These are phyloP conservation scores for Polypterus senegalus DNA, from an alignment of 2,113 vertebrate genomes.

Conservation along the genomic window DNA sequence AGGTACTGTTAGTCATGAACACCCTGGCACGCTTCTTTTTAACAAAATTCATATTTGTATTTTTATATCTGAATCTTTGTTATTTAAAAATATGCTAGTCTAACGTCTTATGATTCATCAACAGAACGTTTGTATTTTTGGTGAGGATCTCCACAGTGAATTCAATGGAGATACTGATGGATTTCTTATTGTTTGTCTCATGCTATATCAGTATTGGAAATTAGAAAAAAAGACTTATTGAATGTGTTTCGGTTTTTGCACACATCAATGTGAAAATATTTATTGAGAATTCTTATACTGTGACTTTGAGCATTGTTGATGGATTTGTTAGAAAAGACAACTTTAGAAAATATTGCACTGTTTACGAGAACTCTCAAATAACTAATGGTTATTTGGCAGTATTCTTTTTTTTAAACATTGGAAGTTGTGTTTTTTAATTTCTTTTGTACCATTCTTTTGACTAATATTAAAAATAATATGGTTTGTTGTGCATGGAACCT, in stretches of 20 bases:
- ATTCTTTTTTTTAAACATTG: slow-evolving; percentile 49
- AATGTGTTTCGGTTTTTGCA: slow-evolving; percentile 70
- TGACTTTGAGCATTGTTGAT: slow-evolving; percentile 64
- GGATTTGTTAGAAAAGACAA: slow-evolving; percentile 62
- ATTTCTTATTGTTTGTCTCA: slow-evolving; percentile 35
- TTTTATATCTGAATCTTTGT: slow-evolving; percentile 95
- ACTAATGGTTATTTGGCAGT: slow-evolving; percentile 56
- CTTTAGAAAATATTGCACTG: slow-evolving; percentile 65
- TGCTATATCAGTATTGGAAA: slow-evolving; percentile 43
- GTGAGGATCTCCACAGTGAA: slow-evolving; percentile 41
- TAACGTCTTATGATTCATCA: slow-evolving; percentile 69
- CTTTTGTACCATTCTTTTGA: slow-evolving; percentile 83
- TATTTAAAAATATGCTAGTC: slow-evolving; percentile 79
- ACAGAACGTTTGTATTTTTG: slow-evolving; percentile 54
- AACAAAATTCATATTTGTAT: slow-evolving; percentile 88
- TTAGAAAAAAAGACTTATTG: slow-evolving; percentile 50
- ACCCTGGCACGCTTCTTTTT: slow-evolving; percentile 82
- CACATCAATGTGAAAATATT: slow-evolving; percentile 68
- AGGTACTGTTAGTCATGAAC: slow-evolving; percentile 56
- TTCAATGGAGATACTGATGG: slow-evolving; percentile 30
- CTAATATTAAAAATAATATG: slow-evolving; percentile 56
- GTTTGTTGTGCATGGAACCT: slow-evolving; percentile 80
- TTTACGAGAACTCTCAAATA: slow-evolving; percentile 68
- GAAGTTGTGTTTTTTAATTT: slow-evolving; percentile 61
- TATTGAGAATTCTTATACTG: slow-evolving; percentile 71